Base-by-base conservation (phyloP, 2,113 vertebrate species). In the Polyodon spathula region DNA sequence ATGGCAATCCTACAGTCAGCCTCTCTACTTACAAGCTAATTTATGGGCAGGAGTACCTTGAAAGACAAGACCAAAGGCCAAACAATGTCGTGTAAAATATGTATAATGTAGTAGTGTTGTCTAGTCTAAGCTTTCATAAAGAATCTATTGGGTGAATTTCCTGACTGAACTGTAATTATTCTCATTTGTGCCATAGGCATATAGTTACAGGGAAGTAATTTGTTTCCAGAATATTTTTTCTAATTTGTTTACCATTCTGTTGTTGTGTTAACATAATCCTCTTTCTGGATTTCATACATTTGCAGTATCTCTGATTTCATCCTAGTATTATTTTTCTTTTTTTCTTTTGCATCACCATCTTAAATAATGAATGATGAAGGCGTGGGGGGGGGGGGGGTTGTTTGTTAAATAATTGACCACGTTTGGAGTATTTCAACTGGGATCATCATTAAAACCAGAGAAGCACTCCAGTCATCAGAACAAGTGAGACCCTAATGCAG, bases 391-490 rank as follows among this genome's bases (percentile, higher is more conserved):
- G 46, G 46, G 11, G 11, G 11, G 7, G 11, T 42, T 40, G 53
- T 55, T 62, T 62, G 60, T 15, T 62, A 50, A 62, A 56, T 62
- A 62, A 62, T 62, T 62, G 53, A 62, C 50, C 27, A 53, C 51
- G 43, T 62, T 44, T 43, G 52, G 50, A 38, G 53, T 40, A 37
- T 52, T 55, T 62, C 60, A 43, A 62, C 53, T 54, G 52, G 60
- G 52, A 62, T 42, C 54, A 39, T 62, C 53, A 62, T 62, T 62
- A 62, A 55, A 37, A 42, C 44, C 40, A 55, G 54, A 62, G 52
- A n/a, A 62, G 60, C 15, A 14, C 7, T 62, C 37, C 37, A 56
- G 60, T 53, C 60, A 12, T 12, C n/a, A 62, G 60, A 50, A 37
- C 46, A 51, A 61, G 48, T 40, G 51, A 40, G 54, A 55, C 11